phyloP scores from a whole-genome alignment of 2,113 vertebrate species.

The Eolophus roseicapilla region DNA sequence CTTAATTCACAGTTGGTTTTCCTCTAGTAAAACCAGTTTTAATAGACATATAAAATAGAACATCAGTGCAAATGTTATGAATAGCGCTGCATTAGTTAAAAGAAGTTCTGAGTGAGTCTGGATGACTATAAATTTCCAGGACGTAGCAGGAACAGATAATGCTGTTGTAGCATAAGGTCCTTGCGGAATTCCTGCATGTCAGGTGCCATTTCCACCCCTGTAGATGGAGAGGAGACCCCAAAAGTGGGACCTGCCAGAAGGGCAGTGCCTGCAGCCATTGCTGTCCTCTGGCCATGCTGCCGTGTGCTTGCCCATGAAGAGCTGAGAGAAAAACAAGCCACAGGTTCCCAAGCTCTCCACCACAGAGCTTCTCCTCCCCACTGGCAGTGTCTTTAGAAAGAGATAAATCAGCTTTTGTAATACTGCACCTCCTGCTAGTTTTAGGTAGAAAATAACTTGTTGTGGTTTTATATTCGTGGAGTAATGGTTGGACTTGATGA shows the following conservation, averaged over 20 bases:
- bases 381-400: background rate
- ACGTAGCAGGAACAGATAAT: background rate
- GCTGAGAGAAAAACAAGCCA: background rate
- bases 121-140: background rate
- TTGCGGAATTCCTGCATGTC: background rate
- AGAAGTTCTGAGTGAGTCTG: background rate
- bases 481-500: background rate
- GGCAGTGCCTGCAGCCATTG: background rate
- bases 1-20: background rate
- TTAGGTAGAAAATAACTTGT: background rate
- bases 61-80: background rate
- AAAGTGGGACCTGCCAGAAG: background rate
- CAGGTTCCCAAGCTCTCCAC: background rate
- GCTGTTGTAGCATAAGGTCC: background rate
- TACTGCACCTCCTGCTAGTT: background rate
- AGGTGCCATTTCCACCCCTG: background rate
- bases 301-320: background rate
- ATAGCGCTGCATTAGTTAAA: background rate
- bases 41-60: background rate
- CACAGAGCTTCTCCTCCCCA: background rate
- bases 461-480: background rate
- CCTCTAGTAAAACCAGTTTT: background rate
- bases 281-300: background rate
- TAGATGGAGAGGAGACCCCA: background rate
- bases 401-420: background rate